Evolutionary conservation across 2,797 vertebrate genomes (phyloP), one percentile per base, ranked within the genome.

Genomic region (Pelochelys cantorii): DNA sequence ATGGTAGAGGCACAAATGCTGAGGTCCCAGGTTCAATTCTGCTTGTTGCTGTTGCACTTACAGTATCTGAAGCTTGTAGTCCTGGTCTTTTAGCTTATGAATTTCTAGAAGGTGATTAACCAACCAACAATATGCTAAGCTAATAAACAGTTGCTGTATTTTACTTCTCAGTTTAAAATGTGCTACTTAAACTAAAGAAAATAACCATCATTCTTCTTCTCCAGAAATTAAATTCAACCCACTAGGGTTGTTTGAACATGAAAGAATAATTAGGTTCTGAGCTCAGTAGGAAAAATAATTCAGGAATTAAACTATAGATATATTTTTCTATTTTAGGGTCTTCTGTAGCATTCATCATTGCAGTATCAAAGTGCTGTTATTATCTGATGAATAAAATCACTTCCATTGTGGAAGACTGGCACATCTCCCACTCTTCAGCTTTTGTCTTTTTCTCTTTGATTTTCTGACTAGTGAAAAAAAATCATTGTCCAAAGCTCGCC

Each of bases 131-230:
- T 29, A 27, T 42, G 13, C 71, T 84, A 53, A 74, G 78, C 42
- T n/a, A 74, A 84, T 12, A n/a, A 12, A 20, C 31, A 65, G 42
- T 27, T 60, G 79, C 74, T 77, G 60, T 48, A 42, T 23, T 83
- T 18, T 2, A 2, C 12, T 15, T n/a, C 56, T 42, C n/a, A 52
- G 55, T 88, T 68, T 6, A 37, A 18, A 57, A 29, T 22, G 25
- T 79, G 7, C 54, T 34, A 11, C 48, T 74, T 31, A 75, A 57
- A 29, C 55, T 22, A 11, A n/a, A 52, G 79, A 23, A 34, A 62
- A 87, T 29, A 0, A 0, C 0, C 0, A 75, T 14, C 8, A 1
- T 77, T 48, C n/a, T 37, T 22, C n/a, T 23, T 54, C 52, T 15
- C 3, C n/a, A 42, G 68, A 59, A 48, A 42, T 20, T 53, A 11